Percentiles rank a stretch among this genome's conserved stretches.
Evolutionary conservation across 2,113 vertebrate genomes (phyloP).

Genomic region (Polypterus bichir): DNA sequence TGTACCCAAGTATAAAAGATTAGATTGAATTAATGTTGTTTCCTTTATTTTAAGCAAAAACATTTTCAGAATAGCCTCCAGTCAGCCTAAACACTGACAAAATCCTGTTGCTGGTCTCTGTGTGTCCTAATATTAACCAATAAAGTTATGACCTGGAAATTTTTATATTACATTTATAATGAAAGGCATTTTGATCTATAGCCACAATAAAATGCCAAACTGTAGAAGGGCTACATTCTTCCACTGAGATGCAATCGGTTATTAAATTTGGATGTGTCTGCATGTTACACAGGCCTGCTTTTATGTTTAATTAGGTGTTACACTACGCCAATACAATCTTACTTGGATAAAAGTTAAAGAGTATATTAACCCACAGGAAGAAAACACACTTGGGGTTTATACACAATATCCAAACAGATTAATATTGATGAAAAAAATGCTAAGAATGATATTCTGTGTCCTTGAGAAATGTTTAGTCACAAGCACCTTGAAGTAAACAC

Average conservation of each 20-base stretch:
- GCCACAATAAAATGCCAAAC: slow-evolving; percentile 20
- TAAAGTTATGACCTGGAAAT: slow-evolving; percentile 31
- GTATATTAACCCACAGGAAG: too few relatives aligned
- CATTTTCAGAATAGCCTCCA: slow-evolving; percentile 10
- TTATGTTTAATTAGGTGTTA: too few relatives aligned
- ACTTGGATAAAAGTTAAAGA: too few relatives aligned
- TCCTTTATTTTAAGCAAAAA: not conserved
- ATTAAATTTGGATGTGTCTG: slow-evolving; percentile 24
- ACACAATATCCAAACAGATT: too few relatives aligned
- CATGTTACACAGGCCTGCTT: slow-evolving; percentile 25
- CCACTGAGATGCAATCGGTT: slow-evolving; percentile 33
- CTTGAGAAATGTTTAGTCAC: too few relatives aligned
- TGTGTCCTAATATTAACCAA: slow-evolving; percentile 26
- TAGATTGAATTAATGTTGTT: too few relatives aligned
- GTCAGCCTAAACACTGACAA: slow-evolving; percentile 7
- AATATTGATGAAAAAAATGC: too few relatives aligned
- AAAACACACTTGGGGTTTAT: too few relatives aligned
- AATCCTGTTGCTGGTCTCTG: slow-evolving; percentile 30
- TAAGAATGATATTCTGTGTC: too few relatives aligned
- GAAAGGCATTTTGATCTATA: slow-evolving; percentile 34
- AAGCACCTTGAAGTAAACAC: too few relatives aligned
- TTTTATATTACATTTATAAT: slow-evolving; percentile 34
- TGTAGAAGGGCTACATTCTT: slow-evolving; percentile 25
- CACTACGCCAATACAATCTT: too few relatives aligned
- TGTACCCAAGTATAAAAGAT: too few relatives aligned